Base-by-base conservation (phyloP, 2,113 vertebrate species). In the Hiodon alosoides region DNA sequence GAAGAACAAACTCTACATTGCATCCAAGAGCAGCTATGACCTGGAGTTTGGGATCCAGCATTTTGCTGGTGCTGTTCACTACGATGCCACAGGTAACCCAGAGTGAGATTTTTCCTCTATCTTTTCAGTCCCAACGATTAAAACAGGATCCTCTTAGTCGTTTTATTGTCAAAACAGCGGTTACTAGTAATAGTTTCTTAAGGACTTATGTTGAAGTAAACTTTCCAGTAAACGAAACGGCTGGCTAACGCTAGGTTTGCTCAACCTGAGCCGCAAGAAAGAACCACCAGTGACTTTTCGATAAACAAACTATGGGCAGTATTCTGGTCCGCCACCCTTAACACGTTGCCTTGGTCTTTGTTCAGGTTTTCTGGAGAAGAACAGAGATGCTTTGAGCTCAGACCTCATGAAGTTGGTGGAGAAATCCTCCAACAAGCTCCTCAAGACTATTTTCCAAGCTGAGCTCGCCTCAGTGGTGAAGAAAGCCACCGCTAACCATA, bases 281-380 rank as follows among this genome's bases (percentile, higher is more conserved):
- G 66, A 68, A 51, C 50, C 8, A n/a, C 16, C 48, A 13, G 48
- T 51, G 66, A 68, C 47, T 6, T n/a, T 3, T 71, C 57, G 58
- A 31, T n/a, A 2, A 47, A 55, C 46, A 48, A 47, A 55, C 58
- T 31, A 13, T 57, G 16, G 54, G 3, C 48, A 46, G 69, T 53
- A 31, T 70, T 53, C 31, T 31, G 31, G 13, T 31, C 16, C 13
- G n/a, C 11, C 48, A 5, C 10, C 16, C 17, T 65, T 64, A 17
- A n/a, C 2, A 4, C 9, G 51, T 48, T 53, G 5, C 14, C 46
- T 78, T 47, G 61, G 0, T 79, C 52, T 76, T 8, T 65, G 5
- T 76, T 9, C 5, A 99, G 97, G 94, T 79, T 98, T 99, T 81
- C 89, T 99, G 81, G 97, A 98, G 84, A 99, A 99, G 82, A 99